phyloP scores from a whole-genome alignment of 2,113 vertebrate species.

The Lycocorax pyrrhopterus region DNA sequence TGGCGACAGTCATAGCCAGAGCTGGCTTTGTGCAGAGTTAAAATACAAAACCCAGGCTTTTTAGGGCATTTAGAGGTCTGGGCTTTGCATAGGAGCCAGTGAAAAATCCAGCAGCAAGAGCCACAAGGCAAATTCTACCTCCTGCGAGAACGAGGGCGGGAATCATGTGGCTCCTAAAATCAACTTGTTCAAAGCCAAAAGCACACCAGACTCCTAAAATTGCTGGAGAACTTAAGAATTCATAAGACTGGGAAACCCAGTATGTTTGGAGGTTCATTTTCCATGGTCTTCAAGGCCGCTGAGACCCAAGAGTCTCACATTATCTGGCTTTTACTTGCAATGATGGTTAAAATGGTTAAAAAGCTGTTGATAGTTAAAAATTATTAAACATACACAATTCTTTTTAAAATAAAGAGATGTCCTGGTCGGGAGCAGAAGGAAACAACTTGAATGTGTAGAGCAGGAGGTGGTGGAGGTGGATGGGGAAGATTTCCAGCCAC shows the following conservation, averaged over 20 bases:
- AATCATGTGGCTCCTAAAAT: neutral
- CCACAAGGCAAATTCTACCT: neutral
- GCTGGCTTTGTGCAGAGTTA: neutral
- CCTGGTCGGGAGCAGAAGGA: neutral
- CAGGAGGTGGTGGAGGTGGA: neutral
- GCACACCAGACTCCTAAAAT: neutral
- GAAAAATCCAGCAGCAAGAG: neutral
- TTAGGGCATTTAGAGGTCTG: neutral
- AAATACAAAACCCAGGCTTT: neutral
- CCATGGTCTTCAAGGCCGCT: neutral
- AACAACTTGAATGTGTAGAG: rapidly evolving
- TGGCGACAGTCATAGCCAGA: neutral
- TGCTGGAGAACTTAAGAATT: neutral
- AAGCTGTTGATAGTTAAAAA: neutral
- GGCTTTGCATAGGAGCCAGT: neutral
- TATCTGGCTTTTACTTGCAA: neutral
- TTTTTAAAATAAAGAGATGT: neutral
- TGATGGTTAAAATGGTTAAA: neutral
- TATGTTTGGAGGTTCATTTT: neutral
- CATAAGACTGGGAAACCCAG: neutral
- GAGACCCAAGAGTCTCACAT: neutral
- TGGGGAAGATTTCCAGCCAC: neutral
- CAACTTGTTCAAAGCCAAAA: neutral
- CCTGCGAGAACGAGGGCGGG: rapidly evolving
- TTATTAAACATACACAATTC: neutral